phyloP scores from a whole-genome alignment of 1,140 invertebrate species.

The Drosophila insularis region DNA sequence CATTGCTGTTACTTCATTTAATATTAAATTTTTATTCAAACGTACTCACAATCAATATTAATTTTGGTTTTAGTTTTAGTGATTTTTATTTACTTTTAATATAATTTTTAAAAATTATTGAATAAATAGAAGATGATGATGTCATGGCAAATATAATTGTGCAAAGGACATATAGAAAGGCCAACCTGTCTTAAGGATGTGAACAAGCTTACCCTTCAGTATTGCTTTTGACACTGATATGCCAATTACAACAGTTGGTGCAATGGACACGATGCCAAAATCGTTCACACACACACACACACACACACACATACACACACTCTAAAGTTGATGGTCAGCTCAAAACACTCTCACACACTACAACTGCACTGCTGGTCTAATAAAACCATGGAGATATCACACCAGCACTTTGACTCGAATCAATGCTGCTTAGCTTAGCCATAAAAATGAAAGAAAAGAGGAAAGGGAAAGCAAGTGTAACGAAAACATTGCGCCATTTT shows the following conservation, averaged over 20 bases:
- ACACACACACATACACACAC: conserved; percentile 17
- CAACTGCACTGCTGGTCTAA: conserved; percentile 37
- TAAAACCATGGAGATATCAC: conserved; percentile 19
- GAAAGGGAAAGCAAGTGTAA: conserved; percentile 29
- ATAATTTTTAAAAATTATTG: too few relatives aligned
- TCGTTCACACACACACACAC: conserved; percentile 29
- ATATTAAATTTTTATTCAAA: too few relatives aligned
- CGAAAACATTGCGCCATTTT: conserved; percentile 59
- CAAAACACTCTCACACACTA: neutral
- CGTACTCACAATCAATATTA: too few relatives aligned
- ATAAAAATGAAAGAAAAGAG: conserved; percentile 28
- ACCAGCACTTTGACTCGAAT: conserved; percentile 37
- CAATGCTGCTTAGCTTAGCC: conserved; percentile 33
- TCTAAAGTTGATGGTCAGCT: conserved; percentile 40
- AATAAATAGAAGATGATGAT: too few relatives aligned
- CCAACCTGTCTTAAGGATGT: conserved; percentile 10
- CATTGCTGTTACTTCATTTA: too few relatives aligned
- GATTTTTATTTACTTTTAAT: too few relatives aligned
- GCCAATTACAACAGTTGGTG: conserved; percentile 66
- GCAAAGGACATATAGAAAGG: neutral
- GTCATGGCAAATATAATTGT: too few relatives aligned
- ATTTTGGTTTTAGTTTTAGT: too few relatives aligned
- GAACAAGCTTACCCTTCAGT: conserved; percentile 29
- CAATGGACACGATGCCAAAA: conserved; percentile 7
- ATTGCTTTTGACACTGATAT: conserved; percentile 55